Evolutionary conservation across 1,140 invertebrate genomes (phyloP), one percentile per base, ranked within the genome.

Genomic region (Oryzaephilus surinamensis): DNA sequence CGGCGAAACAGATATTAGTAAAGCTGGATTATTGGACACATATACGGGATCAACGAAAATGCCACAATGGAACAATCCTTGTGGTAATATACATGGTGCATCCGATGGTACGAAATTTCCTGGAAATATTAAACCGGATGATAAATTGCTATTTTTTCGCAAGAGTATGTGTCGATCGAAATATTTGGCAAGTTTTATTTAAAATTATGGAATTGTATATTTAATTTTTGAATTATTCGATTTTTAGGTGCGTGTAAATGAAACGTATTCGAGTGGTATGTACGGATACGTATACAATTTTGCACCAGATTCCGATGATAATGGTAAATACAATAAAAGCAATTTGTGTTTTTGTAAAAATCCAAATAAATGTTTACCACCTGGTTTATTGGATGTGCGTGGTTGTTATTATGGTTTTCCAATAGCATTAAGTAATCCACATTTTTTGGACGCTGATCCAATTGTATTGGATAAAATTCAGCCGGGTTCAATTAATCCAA

Each of bases 101-200:
- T 88, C 83, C 3, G 88, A 92, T 58, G 86, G 84, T n/a, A 77
- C 79, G 4, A 88, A 88, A 57, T 90, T 88, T 55, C 74, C 70
- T 10, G 77, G 81, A 38, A 73, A 73, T 13, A 70, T 89, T 1
- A 44, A 70, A 16, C 70, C 66, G 8, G 77, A 84, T 35, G 77
- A 86, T 2, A 72, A 71, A 1, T 52, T 88, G 0, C 57, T 78
- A 24, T 86, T 91, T 58, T 91, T 77, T 61, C 71, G 84, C 38
- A 88, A 87, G 60, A 85, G 83, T 51, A 69, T 90, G 41, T 91
- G 86, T 54, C 67, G 87, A 28, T 72, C 79, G 14, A 77, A 81
- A 10, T 64, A 66, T 28, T 66, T 88, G 71, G n/a, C n/a, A n/a
- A n/a, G n/a, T n/a, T n/a, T n/a, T n/a, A n/a, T 81, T 84, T 59